Evolutionary conservation across 2,113 vertebrate genomes (phyloP), one percentile per base, ranked within the genome.

Genomic region (Tylochromis polylepis): DNA sequence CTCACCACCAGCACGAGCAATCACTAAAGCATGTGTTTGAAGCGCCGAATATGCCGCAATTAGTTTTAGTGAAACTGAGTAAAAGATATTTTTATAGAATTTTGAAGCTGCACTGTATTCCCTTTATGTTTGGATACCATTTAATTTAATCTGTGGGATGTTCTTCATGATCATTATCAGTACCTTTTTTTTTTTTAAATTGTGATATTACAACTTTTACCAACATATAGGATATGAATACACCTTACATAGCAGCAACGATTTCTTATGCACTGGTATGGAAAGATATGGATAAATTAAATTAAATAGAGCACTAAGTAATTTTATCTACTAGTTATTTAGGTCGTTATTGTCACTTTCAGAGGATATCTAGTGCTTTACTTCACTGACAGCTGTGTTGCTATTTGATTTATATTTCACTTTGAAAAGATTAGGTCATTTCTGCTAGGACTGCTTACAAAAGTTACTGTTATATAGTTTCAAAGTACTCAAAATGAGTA

Each of bases 11-110:
- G 85, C 82, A 79, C 70, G 51, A 89, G 80, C 24, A 72, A 34
- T 86, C 79, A 79, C 55, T 57, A 31, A 80, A 90, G 84, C 82
- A 72, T 81, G 78, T 38, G 67, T 87, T 87, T 82, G 80, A 90
- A 91, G 62, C 57, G 51, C 58, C 46, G 51, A 89, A 87, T 60
- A 62, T 81, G 77, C 41, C 46, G 3, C 38, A 60, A 22, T 82
- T 57, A 22, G 62, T 79, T 49, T 84, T 10, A 31, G 18, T 5
- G 6, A 67, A 53, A 38, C 16, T 38, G 70, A 2, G 22, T 22
- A 51, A 81, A 72, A 38, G 5, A 77, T 77, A 31, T 51, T 1
- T 14, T 24, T 31, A 20, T 51, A 31, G 5, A 51, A 31, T 65
- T 77, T 83, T 62, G 72, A 87, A 82, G 11, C 62, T 43, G 41